phyloP scores from a whole-genome alignment of 2,113 vertebrate genomes.

The Panthera uncia region DNA sequence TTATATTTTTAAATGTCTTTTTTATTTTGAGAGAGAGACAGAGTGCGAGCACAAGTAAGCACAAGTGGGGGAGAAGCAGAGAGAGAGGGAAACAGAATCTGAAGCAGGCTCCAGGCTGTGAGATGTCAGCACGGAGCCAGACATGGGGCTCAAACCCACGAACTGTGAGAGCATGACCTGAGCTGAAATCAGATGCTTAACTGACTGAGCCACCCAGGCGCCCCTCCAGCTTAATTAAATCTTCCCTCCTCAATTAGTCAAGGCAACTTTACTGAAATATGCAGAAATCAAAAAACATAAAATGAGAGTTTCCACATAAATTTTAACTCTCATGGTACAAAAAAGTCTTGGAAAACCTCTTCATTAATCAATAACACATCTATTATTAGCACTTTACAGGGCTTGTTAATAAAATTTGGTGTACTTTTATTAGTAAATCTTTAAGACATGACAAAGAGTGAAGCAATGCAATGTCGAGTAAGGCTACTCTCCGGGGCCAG shows the following conservation, averaged over 20 bases:
- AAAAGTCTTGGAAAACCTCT: background rate
- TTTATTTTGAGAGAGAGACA: no score
- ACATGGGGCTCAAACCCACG: no score
- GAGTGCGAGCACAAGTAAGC: no score
- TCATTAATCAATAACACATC: background rate
- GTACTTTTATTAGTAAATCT: slow-evolving; percentile 6
- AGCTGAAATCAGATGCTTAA: no score
- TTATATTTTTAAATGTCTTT: no score
- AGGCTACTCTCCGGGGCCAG: background rate
- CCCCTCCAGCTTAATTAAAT: slow-evolving; percentile 7
- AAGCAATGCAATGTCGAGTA: background rate
- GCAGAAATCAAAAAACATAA: slow-evolving; percentile 29
- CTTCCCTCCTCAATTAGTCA: background rate
- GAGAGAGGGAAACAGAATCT: no score
- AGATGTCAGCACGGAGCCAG: no score
- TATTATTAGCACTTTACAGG: background rate
- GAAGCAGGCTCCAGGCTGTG: no score
- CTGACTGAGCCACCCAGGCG: no score
- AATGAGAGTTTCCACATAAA: slow-evolving; percentile 36
- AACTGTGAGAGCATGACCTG: no score
- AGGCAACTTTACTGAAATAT: slow-evolving; percentile 39
- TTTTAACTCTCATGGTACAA: background rate
- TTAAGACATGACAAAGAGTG: background rate
- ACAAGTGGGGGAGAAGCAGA: no score
- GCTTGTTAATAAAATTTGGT: background rate